A percentile compares a stretch with the other conserved stretches of the same genome.
Conservation (phyloP, 2,888 invertebrate genomes). For the Zootermopsis nevadensis region DNA sequence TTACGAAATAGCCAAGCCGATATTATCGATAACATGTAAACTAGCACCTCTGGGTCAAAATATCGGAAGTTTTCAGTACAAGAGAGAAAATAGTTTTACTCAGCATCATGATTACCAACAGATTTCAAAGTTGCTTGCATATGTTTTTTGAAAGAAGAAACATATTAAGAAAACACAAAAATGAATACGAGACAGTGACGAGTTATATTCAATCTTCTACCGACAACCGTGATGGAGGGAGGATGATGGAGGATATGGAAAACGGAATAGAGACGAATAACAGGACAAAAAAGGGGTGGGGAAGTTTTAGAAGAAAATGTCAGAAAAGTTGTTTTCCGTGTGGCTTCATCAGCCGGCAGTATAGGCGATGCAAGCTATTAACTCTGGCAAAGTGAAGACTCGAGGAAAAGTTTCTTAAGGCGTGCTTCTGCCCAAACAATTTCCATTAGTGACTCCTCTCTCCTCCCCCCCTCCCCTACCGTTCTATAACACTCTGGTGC, state of each 20-base stretch:
- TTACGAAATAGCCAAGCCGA: too few relatives aligned
- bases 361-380: conserved; percentile 46
- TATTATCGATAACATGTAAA: too few relatives aligned
- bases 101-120: background rate
- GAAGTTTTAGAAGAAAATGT: conserved; percentile 14
- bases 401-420: conserved; percentile 48
- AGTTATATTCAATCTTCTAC: conserved; percentile 47
- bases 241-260: background rate
- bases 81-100: background rate
- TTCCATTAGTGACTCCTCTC: conserved; percentile 49
- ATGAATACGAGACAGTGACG: conserved; percentile 26
- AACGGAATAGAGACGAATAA: background rate
- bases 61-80: too few relatives aligned
- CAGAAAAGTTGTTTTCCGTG: conserved; percentile 43
- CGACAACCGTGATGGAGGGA: conserved; percentile 46
- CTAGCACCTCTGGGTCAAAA: too few relatives aligned
- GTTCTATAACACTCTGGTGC: conserved; percentile 19
- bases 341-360: conserved; percentile 29
- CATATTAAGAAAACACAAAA: background rate
- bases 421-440: conserved; percentile 50
- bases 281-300: background rate
- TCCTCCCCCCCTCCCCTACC: too few relatives aligned
- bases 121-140: background rate
- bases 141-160: background rate
- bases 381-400: conserved; percentile 32